phyloP scores from a whole-genome alignment of 2,797 vertebrate species.

The Rhabdomys pumilio region DNA sequence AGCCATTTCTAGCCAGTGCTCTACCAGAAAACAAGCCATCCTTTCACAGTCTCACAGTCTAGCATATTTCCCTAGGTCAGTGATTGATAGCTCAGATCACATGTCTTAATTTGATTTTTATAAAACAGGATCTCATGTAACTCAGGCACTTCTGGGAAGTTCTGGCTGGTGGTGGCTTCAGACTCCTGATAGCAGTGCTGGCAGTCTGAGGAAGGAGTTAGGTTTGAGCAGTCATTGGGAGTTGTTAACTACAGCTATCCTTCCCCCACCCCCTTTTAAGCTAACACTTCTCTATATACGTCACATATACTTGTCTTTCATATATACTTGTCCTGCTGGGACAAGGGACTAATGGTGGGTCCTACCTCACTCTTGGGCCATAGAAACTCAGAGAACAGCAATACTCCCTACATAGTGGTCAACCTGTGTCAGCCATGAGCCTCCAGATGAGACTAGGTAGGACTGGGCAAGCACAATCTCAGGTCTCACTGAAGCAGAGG shows the following conservation, averaged over 20 bases:
- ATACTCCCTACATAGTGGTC: neutral
- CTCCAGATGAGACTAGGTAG: neutral
- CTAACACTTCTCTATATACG: conserved; percentile 48
- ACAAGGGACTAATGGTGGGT: neutral
- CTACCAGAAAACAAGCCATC: too few species aligned
- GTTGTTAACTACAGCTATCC: neutral
- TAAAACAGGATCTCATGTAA: neutral
- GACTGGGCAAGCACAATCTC: neutral
- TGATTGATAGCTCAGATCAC: neutral
- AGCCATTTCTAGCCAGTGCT: too few species aligned
- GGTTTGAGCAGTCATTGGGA: conserved; percentile 52
- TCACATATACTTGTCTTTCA: neutral
- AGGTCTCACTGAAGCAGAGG: neutral
- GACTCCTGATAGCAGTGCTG: neutral
- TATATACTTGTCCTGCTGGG: neutral
- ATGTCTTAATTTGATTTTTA: conserved; percentile 55
- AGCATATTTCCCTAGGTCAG: neutral
- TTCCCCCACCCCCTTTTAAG: conserved; percentile 1
- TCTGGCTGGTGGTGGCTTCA: neutral
- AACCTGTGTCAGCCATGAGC: neutral
- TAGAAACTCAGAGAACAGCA: conserved; percentile 3
- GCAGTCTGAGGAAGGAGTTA: neutral
- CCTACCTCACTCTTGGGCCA: neutral
- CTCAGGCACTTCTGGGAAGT: neutral
- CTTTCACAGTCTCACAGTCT: neutral